Conservation (phyloP, 2,888 invertebrate species). For the Eupithecia subumbrata region DNA sequence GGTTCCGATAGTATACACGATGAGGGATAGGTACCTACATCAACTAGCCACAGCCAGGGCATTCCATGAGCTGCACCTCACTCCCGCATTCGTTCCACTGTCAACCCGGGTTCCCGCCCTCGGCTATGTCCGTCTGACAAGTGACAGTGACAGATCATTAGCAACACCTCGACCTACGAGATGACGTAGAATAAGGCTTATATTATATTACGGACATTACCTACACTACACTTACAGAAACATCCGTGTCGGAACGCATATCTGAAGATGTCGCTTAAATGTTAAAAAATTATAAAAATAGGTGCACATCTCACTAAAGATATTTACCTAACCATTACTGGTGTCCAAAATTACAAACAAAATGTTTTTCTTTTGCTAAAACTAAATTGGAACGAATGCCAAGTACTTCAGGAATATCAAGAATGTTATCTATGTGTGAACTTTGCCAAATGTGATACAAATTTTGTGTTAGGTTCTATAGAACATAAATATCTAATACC, state of each 20-base stretch:
- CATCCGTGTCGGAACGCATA: neutral
- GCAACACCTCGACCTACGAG: too few species aligned
- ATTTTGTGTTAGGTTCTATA: neutral
- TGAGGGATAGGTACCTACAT: too few species aligned
- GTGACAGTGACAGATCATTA: too few species aligned
- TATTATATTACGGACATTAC: too few species aligned
- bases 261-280: neutral
- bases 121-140: too few species aligned
- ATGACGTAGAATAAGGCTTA: too few species aligned
- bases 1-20: too few species aligned
- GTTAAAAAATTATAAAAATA: neutral
- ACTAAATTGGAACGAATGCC: conserved; percentile 9
- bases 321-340: neutral
- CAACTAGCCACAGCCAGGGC: too few species aligned
- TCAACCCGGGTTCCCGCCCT: too few species aligned
- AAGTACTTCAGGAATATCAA: neutral
- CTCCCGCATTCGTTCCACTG: too few species aligned
- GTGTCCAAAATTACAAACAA: neutral
- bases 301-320: neutral
- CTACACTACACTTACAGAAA: too few species aligned
- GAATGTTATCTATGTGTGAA: conserved; percentile 9
- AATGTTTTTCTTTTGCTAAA: neutral
- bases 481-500: neutral
- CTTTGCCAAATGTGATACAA: conserved; percentile 8
- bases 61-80: too few species aligned